These are phyloP conservation scores for Aeoliscus strigatus DNA, from an alignment of 2,797 vertebrate genomes.

Conservation along the genomic window DNA sequence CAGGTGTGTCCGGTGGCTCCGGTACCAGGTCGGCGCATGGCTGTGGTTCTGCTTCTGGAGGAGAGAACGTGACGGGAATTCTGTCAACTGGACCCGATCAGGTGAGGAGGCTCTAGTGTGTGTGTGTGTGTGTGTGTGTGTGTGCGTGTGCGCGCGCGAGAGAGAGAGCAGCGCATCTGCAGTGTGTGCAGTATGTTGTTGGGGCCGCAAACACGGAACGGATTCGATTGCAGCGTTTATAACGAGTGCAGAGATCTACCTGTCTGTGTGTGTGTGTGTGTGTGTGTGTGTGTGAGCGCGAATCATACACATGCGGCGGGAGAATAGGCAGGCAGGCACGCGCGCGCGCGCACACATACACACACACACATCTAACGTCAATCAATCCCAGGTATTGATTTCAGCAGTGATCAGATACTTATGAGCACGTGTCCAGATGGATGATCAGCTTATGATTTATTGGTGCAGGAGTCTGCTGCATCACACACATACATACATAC, in stretches of 20 bases:
- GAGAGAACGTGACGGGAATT: conserved; percentile 25
- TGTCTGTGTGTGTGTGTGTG: conserved; percentile 3
- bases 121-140: neutral
- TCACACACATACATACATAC: too few relatives aligned
- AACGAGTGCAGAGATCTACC: conserved; percentile 6
- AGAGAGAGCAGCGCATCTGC: neutral
- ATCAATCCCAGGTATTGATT: too few relatives aligned
- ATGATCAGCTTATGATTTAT: too few relatives aligned
- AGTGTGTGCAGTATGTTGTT: conserved; percentile 2
- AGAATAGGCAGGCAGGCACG: neutral
- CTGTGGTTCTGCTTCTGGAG: conserved; percentile 20
- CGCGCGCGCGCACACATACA: neutral
- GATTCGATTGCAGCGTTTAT: neutral
- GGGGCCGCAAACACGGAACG: conserved; percentile 3
- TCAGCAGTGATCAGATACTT: too few relatives aligned
- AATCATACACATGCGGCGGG: conserved; percentile 1
- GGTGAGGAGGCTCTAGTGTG: conserved; percentile 22
- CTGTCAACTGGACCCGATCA: conserved; percentile 3
- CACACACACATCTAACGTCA: neutral
- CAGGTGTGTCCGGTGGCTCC: conserved; percentile 10
- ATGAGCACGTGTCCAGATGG: too few relatives aligned
- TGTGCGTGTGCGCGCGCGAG: neutral
- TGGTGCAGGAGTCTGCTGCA: too few relatives aligned
- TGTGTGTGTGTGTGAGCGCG: neutral
- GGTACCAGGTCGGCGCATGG: conserved; percentile 1